Evolutionary conservation across 2,113 vertebrate genomes (phyloP).

Genomic region (Misgurnus mizolepis): DNA sequence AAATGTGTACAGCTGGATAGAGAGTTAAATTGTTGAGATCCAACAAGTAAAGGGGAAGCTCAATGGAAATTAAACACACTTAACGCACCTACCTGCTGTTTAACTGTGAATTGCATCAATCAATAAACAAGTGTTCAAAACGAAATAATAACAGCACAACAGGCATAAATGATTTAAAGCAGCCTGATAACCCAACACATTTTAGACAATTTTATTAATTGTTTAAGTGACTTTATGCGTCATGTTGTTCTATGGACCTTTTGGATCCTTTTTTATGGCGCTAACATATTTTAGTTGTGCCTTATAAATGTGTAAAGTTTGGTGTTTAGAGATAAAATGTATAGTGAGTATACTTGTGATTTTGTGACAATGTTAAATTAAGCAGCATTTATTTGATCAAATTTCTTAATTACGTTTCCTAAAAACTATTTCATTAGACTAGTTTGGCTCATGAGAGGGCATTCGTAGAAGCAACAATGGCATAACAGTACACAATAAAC

Average conservation of each 20-base stretch:
- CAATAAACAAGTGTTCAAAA: slow-evolving; percentile 24
- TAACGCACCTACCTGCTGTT: slow-evolving; percentile 29
- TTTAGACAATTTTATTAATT: slow-evolving; percentile 21
- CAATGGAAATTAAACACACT: slow-evolving; percentile 20
- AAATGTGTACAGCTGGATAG: neutral
- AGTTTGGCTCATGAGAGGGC: no score
- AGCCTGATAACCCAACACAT: slow-evolving; percentile 2
- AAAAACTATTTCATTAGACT: no score
- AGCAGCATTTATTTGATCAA: no score
- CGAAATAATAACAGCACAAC: slow-evolving; percentile 21
- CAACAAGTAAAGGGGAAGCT: neutral
- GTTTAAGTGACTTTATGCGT: neutral
- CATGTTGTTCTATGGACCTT: neutral
- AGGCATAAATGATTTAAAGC: neutral
- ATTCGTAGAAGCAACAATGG: no score
- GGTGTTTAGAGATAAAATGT: neutral
- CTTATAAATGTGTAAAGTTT: neutral
- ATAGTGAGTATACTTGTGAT: no score
- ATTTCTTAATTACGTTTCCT: no score
- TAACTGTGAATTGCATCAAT: slow-evolving; percentile 32
- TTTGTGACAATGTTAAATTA: no score
- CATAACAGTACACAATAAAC: slow-evolving; percentile 5
- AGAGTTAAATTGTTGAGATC: neutral
- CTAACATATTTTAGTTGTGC: neutral
- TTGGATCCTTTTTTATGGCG: neutral